Percentiles rank a stretch among this genome's conserved stretches.
Evolutionary conservation across 2,888 invertebrate genomes (phyloP).

Genomic region (Cantharis rustica): DNA sequence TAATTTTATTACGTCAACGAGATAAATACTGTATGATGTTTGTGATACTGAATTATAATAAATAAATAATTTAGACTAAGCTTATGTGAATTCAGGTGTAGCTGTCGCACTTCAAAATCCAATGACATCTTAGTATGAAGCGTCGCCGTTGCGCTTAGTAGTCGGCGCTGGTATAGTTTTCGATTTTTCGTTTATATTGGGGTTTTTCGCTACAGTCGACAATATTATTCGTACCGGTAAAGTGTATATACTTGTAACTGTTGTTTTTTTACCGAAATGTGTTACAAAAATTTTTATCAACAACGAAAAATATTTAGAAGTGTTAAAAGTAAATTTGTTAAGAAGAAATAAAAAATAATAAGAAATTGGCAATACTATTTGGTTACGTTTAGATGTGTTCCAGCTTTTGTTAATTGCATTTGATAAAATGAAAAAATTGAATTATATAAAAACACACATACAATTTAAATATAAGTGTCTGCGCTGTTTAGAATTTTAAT

Average conservation of each 20-base stretch:
- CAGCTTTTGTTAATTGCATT: background rate
- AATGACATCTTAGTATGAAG: slow-evolving; percentile 27
- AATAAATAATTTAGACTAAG: slow-evolving; percentile 6
- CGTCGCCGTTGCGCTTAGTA: slow-evolving; percentile 39
- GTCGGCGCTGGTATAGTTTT: slow-evolving; percentile 46
- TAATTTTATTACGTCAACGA: background rate
- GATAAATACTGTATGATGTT: background rate
- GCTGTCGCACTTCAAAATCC: slow-evolving; percentile 30
- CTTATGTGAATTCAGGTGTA: slow-evolving; percentile 11
- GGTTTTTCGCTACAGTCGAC: slow-evolving; percentile 31
- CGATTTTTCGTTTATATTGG: slow-evolving; percentile 46
- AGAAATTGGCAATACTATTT: background rate
- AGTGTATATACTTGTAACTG: slow-evolving; percentile 40
- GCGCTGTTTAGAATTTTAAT: slow-evolving; percentile 14
- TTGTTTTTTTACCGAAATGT: slow-evolving; percentile 33
- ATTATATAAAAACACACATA: background rate
- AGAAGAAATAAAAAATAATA: background rate
- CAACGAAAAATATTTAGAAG: background rate
- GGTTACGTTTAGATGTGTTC: background rate
- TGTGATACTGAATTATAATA: slow-evolving; percentile 11
- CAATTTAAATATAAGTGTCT: slow-evolving; percentile 4
- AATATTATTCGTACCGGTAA: slow-evolving; percentile 35
- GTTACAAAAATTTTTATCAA: slow-evolving; percentile 8
- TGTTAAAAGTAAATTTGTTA: background rate
- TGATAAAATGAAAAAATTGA: background rate